Percentiles rank a stretch among this genome's conserved stretches.
Conservation (phyloP, 2,888 invertebrate genomes). For the Eledone cirrhosa region DNA sequence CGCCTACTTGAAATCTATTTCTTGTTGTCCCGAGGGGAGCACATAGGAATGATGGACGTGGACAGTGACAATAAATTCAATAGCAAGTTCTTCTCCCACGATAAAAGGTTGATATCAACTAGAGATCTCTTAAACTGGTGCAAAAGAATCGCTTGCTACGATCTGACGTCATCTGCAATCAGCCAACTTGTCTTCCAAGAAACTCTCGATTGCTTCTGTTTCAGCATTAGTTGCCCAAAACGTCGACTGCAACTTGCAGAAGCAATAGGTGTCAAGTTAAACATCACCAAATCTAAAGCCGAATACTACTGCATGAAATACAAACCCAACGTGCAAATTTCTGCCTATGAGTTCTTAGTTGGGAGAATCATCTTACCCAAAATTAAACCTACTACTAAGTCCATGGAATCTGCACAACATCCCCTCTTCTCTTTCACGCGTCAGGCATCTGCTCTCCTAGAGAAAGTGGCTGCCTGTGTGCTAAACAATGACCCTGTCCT, state of each 20-base stretch:
- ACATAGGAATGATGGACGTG: slow-evolving; percentile 54
- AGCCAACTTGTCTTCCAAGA: slow-evolving; percentile 74
- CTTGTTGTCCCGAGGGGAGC: slow-evolving; percentile 79
- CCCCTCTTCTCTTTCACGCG: slow-evolving; percentile 60
- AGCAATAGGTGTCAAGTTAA: slow-evolving; percentile 81
- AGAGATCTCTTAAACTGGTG: slow-evolving; percentile 94
- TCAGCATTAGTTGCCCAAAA: slow-evolving; percentile 76
- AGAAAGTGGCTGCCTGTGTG: slow-evolving; percentile 87
- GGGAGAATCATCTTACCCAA: slow-evolving; percentile 74
- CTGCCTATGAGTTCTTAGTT: slow-evolving; percentile 73
- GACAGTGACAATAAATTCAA: slow-evolving; percentile 35
- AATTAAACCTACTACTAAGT: slow-evolving; percentile 21
- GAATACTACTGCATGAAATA: slow-evolving; percentile 81
- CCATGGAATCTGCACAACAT: no score
- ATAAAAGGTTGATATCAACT: slow-evolving; percentile 64
- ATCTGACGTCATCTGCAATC: slow-evolving; percentile 70
- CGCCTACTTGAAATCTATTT: slow-evolving; percentile 85
- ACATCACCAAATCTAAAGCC: slow-evolving; percentile 73
- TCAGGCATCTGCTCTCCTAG: slow-evolving; percentile 71
- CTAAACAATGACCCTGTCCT: slow-evolving; percentile 86
- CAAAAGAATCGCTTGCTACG: slow-evolving; percentile 77
- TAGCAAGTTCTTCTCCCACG: slow-evolving; percentile 55
- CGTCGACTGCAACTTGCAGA: slow-evolving; percentile 67
- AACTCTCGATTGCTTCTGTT: slow-evolving; percentile 90
- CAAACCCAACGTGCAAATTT: slow-evolving; percentile 79